Conservation (phyloP, 1,140 invertebrate species). For the Aphis craccivora region DNA sequence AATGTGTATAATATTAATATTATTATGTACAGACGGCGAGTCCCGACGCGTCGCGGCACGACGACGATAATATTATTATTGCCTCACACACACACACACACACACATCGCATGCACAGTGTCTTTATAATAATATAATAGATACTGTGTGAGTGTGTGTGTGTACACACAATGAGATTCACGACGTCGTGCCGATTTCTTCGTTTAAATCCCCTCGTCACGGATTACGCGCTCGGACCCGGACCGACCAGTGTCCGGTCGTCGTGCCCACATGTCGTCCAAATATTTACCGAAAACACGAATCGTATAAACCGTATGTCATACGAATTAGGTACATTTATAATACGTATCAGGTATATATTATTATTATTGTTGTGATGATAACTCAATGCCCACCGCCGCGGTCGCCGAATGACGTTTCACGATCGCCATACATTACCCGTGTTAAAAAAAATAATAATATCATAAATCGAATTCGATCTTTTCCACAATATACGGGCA, state of each 20-base stretch:
- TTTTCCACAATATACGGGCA: background rate
- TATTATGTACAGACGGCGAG: background rate
- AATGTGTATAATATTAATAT: conserved; percentile 4
- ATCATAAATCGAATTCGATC: background rate
- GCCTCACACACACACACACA: background rate
- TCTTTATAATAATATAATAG: conserved; percentile 16
- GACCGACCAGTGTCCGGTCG: background rate
- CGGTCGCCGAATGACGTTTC: background rate
- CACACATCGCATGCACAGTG: background rate
- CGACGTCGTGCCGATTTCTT: conserved; percentile 5
- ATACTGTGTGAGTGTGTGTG: background rate
- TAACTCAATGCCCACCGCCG: background rate
- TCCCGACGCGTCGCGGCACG: background rate
- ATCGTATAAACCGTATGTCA: background rate
- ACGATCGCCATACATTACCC: background rate
- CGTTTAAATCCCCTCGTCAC: conserved; percentile 3
- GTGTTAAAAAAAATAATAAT: no score
- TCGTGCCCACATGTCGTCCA: conserved; percentile 1
- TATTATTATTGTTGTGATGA: background rate
- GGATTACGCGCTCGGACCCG: background rate
- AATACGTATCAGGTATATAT: background rate
- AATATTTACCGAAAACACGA: background rate
- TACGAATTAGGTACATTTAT: background rate
- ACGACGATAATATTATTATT: conserved; percentile 41
- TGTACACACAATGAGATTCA: background rate